A percentile compares a stretch with the other conserved stretches of the same genome.
Conservation (phyloP, 2,888 invertebrate genomes). For the Dolichomitus sp. region DNA sequence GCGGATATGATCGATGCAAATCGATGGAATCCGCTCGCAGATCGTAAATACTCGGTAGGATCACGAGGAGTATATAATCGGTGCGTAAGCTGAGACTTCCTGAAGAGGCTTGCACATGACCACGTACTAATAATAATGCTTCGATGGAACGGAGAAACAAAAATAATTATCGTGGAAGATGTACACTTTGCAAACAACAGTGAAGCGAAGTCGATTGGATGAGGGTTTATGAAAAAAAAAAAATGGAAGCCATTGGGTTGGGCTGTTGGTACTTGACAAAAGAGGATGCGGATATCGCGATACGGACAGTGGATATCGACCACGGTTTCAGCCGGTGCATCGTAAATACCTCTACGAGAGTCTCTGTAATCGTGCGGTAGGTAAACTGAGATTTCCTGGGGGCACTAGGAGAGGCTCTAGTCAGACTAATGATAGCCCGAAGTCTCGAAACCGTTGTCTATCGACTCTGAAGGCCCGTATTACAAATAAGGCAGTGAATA, state of each 20-base stretch:
- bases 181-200: conserved; percentile 41
- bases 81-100: conserved; percentile 69
- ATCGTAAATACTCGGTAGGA: conserved; percentile 68
- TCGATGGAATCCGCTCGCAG: conserved; percentile 65
- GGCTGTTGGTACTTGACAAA: conserved; percentile 58
- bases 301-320: conserved; percentile 45
- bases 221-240: conserved; percentile 21
- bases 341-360: conserved; percentile 44
- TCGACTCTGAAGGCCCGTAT: conserved; percentile 38
- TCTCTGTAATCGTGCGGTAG: conserved; percentile 53
- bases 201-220: conserved; percentile 11
- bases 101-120: conserved; percentile 56
- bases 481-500: conserved; percentile 63
- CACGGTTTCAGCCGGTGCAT: conserved; percentile 45
- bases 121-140: conserved; percentile 60
- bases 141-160: conserved; percentile 16
- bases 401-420: conserved; percentile 27
- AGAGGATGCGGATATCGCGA: conserved; percentile 56
- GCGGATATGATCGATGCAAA: conserved; percentile 56
- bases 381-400: conserved; percentile 57
- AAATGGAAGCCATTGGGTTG: conserved; percentile 16
- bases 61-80: conserved; percentile 66
- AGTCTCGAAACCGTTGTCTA: conserved; percentile 61
- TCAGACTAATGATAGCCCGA: conserved; percentile 60
- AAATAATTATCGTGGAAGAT: conserved; percentile 16